Evolutionary conservation across 2,888 invertebrate species (phyloP).

Genomic region (Pollenia amentaria): DNA sequence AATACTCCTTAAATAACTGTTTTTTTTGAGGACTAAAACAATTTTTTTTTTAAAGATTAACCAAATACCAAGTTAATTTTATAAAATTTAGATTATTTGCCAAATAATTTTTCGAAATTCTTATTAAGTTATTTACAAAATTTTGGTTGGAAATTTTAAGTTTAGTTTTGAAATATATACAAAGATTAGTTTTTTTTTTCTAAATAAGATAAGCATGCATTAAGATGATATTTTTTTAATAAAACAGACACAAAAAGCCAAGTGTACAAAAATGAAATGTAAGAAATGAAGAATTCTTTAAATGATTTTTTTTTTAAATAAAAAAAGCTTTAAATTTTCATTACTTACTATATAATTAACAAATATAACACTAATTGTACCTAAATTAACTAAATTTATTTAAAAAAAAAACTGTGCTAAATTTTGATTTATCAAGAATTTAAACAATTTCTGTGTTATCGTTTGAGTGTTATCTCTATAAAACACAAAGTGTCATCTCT

Average conservation of each 20-base stretch:
- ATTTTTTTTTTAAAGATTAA: conserved; percentile 10
- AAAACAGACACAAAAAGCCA: conserved; percentile 58
- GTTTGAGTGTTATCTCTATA: conserved; percentile 55
- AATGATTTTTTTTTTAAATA: not conserved
- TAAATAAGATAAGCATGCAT: conserved; percentile 55
- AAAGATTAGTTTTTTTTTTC: conserved; percentile 27
- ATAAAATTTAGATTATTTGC: conserved; percentile 27
- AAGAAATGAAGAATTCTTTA: not conserved
- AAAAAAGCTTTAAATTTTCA: not conserved
- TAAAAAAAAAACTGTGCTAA: not conserved
- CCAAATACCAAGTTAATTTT: conserved; percentile 54
- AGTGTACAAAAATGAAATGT: not conserved
- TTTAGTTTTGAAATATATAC: conserved; percentile 35
- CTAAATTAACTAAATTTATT: conserved; percentile 28
- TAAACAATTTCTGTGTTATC: conserved; percentile 22
- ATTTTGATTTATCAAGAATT: not conserved
- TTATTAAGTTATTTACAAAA: conserved; percentile 74
- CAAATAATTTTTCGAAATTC: conserved; percentile 26
- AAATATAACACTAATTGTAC: conserved; percentile 10
- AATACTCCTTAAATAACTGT: conserved; percentile 8
- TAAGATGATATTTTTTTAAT: conserved; percentile 9
- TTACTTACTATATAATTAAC: conserved; percentile 27
- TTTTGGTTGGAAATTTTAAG: conserved; percentile 76
- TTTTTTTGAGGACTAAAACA: conserved; percentile 2
- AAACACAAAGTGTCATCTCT: conserved; percentile 34